Percentiles rank a stretch among this genome's conserved stretches.
Conservation (phyloP, 1,140 invertebrate genomes). For the Platyscapa corneri region DNA sequence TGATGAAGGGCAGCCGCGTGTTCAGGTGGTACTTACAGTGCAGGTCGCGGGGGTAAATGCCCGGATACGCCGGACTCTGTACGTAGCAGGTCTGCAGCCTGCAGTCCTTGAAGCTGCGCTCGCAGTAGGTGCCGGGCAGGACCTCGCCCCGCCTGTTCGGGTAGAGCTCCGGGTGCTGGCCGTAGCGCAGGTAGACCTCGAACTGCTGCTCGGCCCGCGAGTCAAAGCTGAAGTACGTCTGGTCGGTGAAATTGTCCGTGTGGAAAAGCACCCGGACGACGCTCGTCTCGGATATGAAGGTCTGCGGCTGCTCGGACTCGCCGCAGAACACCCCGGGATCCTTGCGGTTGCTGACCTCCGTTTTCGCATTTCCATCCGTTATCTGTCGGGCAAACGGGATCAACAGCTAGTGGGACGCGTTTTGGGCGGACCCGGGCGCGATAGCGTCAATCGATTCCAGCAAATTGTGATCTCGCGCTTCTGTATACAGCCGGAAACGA, state of each 20-base stretch:
- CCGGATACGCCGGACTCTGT: slow-evolving; percentile 93
- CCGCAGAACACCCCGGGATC: slow-evolving; percentile 93
- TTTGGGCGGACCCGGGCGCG: too few relatives aligned
- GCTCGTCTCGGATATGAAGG: slow-evolving; percentile 94
- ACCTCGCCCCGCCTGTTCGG: slow-evolving; percentile 91
- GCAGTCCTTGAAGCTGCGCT: slow-evolving; percentile 88
- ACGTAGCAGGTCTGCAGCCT: slow-evolving; percentile 93
- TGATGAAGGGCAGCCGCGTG: slow-evolving; percentile 90
- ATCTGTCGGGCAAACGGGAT: slow-evolving; percentile 76
- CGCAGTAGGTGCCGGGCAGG: slow-evolving; percentile 89
- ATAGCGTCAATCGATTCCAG: too few relatives aligned
- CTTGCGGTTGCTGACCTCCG: slow-evolving; percentile 88
- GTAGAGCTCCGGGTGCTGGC: slow-evolving; percentile 93
- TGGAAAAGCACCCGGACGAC: slow-evolving; percentile 93
- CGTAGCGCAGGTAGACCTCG: slow-evolving; percentile 90
- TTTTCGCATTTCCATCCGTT: slow-evolving; percentile 88
- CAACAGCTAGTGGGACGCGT: background rate
- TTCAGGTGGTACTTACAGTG: slow-evolving; percentile 93
- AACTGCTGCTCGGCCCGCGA: slow-evolving; percentile 90
- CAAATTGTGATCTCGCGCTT: too few relatives aligned
- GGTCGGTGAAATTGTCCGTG: slow-evolving; percentile 93
- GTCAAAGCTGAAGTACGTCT: slow-evolving; percentile 87
- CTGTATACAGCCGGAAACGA: background rate
- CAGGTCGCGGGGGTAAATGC: slow-evolving; percentile 90
- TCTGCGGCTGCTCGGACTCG: slow-evolving; percentile 93